phyloP scores from a whole-genome alignment of 2,797 vertebrate genomes.

The Triplophysa yarkandensis region DNA sequence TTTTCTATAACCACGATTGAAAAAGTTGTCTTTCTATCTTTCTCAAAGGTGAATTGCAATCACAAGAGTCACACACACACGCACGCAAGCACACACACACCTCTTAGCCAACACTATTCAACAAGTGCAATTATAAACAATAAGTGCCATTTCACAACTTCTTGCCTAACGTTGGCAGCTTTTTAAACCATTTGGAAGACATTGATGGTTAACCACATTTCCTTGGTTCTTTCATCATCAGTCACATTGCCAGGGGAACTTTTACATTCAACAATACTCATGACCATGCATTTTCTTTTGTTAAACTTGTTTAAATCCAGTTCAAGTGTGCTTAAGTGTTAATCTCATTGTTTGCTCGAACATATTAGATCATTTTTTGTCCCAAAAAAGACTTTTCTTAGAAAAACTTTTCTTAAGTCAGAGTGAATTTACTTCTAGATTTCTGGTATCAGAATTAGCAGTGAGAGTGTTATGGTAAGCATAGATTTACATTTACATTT shows the following conservation, averaged over 20 bases:
- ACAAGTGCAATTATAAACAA: neutral
- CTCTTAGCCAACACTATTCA: neutral
- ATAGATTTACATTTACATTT: no score
- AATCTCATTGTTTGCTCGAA: neutral
- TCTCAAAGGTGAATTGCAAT: neutral
- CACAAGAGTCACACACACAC: neutral
- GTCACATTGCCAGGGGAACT: neutral
- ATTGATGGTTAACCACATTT: conserved; percentile 13
- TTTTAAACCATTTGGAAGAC: neutral
- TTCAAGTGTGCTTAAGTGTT: neutral
- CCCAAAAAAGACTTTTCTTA: neutral
- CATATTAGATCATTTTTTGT: neutral
- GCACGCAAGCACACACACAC: neutral
- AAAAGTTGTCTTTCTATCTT: neutral
- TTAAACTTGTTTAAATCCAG: neutral
- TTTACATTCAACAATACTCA: neutral
- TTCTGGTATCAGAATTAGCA: neutral
- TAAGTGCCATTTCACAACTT: conserved; percentile 8
- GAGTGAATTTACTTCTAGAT: neutral
- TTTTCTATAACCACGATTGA: neutral
- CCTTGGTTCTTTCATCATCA: neutral
- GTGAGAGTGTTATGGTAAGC: neutral
- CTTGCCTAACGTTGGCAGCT: neutral
- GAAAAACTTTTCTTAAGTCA: neutral
- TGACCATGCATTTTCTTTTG: neutral